Evolutionary conservation across 2,113 vertebrate genomes (phyloP).

Genomic region (Panthera tigris): DNA sequence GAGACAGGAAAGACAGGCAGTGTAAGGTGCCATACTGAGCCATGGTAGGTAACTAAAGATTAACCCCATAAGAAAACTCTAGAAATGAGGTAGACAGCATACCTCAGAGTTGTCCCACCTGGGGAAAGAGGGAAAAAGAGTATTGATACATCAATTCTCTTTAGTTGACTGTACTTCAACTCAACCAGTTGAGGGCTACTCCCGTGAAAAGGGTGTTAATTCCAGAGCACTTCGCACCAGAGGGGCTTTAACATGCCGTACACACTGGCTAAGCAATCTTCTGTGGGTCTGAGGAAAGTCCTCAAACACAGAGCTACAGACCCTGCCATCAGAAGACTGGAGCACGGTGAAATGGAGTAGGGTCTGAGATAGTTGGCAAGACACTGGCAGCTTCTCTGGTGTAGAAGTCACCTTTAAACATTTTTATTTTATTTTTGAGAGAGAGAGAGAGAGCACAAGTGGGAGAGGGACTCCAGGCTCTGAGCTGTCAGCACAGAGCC

Average conservation of each 20-base stretch:
- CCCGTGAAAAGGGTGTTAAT: background rate
- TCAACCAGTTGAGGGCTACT: background rate
- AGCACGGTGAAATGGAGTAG: no score
- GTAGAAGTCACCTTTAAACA: background rate
- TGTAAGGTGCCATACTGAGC: background rate
- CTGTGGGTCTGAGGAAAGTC: background rate
- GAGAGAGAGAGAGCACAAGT: no score
- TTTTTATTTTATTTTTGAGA: no score
- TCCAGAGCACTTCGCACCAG: background rate
- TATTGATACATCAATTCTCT: background rate
- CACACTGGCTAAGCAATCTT: accelerated
- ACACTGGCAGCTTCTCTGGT: background rate
- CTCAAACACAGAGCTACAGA: background rate
- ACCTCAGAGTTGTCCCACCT: background rate
- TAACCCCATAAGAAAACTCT: background rate
- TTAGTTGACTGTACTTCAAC: background rate
- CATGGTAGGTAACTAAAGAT: background rate
- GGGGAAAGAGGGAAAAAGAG: background rate
- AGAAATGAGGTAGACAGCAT: background rate
- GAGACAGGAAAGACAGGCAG: background rate
- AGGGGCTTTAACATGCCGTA: background rate
- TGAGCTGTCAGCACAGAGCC: no score
- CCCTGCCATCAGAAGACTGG: no score
- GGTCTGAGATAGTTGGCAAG: background rate
- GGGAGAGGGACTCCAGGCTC: no score